A percentile compares a stretch with the other conserved stretches of the same genome.
Conservation (phyloP, 2,797 vertebrate genomes). For the Melanotaenia trifasciata region DNA sequence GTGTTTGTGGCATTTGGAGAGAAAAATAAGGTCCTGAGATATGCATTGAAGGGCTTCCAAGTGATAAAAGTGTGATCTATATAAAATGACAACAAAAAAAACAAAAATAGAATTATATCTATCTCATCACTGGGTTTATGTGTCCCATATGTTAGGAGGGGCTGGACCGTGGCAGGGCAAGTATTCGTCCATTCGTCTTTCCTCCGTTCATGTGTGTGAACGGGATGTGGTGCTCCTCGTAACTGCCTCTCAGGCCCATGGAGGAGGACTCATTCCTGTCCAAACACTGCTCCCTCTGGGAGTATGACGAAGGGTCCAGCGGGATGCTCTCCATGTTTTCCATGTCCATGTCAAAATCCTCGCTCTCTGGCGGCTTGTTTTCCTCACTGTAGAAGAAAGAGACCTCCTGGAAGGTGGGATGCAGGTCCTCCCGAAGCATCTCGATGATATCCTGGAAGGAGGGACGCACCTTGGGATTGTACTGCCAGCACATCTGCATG, state of each 20-base stretch:
- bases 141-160: slow-evolving; percentile 88
- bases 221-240: slow-evolving; percentile 92
- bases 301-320: slow-evolving; percentile 91
- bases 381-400: slow-evolving; percentile 98
- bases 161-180: slow-evolving; percentile 90
- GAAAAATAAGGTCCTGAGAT: slow-evolving; percentile 90
- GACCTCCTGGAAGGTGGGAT: slow-evolving; percentile 90
- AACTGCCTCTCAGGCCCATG: slow-evolving; percentile 89
- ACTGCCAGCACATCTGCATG: slow-evolving; percentile 99
- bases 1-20: slow-evolving; percentile 78
- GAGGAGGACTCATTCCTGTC: slow-evolving; percentile 87
- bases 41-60: slow-evolving; percentile 76
- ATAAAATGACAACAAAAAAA: slow-evolving; percentile 74
- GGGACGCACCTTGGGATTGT: slow-evolving; percentile 97
- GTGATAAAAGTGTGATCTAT: slow-evolving; percentile 79
- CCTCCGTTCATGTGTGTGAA: slow-evolving; percentile 98
- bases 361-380: slow-evolving; percentile 92
- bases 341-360: slow-evolving; percentile 95
- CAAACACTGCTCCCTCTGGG: slow-evolving; percentile 86
- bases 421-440: slow-evolving; percentile 93
- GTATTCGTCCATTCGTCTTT: slow-evolving; percentile 94
- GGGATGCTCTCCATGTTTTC: slow-evolving; percentile 99
- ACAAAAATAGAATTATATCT: slow-evolving; percentile 77
- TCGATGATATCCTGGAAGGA: slow-evolving; percentile 94
- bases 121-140: slow-evolving; percentile 48